Conservation (phyloP, 2,888 invertebrate species). For the Drosophila phalerata region DNA sequence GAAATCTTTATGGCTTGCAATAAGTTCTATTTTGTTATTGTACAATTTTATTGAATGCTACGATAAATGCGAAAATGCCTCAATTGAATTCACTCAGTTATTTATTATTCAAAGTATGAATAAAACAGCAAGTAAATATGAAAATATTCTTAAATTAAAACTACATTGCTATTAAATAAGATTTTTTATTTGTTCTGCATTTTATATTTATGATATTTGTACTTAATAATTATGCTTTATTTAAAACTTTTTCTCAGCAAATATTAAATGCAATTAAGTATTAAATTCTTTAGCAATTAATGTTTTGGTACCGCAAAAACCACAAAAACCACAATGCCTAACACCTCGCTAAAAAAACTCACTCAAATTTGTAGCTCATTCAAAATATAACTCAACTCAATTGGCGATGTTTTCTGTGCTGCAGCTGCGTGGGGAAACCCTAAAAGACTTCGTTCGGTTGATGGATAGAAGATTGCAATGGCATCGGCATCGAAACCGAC, state of each 20-base stretch:
- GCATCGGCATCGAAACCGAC: slow-evolving; percentile 32
- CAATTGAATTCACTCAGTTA: no score
- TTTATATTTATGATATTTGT: no score
- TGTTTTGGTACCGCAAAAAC: background rate
- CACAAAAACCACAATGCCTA: slow-evolving; percentile 3
- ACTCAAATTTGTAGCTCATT: slow-evolving; percentile 29
- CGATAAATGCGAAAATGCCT: no score
- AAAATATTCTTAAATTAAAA: no score
- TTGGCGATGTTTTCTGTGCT: slow-evolving; percentile 45
- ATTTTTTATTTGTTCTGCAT: no score
- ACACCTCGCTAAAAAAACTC: slow-evolving; percentile 12
- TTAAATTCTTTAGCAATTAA: background rate
- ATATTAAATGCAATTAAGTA: background rate
- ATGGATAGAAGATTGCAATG: slow-evolving; percentile 24
- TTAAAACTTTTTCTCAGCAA: background rate
- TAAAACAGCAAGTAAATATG: no score
- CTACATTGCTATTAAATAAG: no score
- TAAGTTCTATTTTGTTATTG: background rate
- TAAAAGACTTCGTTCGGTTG: slow-evolving; percentile 26
- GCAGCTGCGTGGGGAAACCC: slow-evolving; percentile 31
- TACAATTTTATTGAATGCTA: background rate
- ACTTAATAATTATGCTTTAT: background rate
- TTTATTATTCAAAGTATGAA: no score
- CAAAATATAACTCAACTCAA: slow-evolving; percentile 39
- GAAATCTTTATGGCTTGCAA: background rate